A percentile compares a stretch with the other conserved stretches of the same genome.
These are phyloP conservation scores for Rhagologus leucostigma DNA, from an alignment of 2,113 vertebrate species.

Conservation along the genomic window DNA sequence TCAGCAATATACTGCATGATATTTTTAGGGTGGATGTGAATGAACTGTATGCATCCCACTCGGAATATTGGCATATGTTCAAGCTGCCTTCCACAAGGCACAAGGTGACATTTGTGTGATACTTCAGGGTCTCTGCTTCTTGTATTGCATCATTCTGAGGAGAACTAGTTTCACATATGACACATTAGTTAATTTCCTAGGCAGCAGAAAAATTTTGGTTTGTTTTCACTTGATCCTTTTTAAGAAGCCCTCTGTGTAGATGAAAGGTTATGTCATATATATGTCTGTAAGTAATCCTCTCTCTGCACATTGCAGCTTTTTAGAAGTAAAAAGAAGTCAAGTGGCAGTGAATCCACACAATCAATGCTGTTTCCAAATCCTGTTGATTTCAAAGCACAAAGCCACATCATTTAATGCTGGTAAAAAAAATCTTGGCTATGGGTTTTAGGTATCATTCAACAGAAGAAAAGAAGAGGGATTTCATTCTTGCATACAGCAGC, in stretches of 20 bases:
- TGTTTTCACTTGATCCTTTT: neutral
- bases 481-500: neutral
- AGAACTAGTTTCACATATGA: neutral
- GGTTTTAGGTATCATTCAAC: neutral
- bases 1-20: constrained; percentile 11
- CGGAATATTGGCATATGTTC: constrained; percentile 3
- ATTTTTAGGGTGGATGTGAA: constrained; percentile 40
- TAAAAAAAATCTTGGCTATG: neutral
- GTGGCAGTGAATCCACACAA: neutral
- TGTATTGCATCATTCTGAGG: neutral
- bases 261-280: neutral
- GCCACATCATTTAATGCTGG: neutral
- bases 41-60: constrained; percentile 4
- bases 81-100: neutral
- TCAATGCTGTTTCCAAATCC: neutral
- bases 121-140: neutral
- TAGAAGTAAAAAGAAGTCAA: neutral
- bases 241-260: neutral
- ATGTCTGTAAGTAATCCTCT: neutral
- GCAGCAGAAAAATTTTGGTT: neutral
- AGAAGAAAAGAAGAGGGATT: neutral
- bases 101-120: neutral
- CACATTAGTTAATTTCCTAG: neutral
- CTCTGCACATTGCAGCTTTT: neutral
- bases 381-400: neutral